A percentile compares a stretch with the other conserved stretches of the same genome.
Evolutionary conservation across 2,888 invertebrate species (phyloP).

Genomic region (Meliscaeva auricollis): DNA sequence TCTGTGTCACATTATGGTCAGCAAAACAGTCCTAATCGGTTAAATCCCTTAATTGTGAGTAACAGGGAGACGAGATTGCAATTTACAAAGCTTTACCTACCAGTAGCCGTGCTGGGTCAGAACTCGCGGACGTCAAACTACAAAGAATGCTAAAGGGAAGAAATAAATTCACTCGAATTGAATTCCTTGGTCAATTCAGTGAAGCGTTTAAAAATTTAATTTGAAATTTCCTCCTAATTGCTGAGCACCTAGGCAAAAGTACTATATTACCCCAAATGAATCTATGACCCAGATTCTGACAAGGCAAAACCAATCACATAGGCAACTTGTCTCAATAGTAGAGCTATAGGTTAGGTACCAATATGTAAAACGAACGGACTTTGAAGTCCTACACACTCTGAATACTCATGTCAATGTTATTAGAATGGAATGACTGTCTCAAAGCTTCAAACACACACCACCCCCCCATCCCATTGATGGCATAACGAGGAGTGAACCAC

Average conservation of each 20-base stretch:
- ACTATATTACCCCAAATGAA: slow-evolving; percentile 2
- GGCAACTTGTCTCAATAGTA: slow-evolving; percentile 16
- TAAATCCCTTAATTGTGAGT: slow-evolving; percentile 53
- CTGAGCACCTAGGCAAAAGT: background rate
- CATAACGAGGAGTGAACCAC: background rate
- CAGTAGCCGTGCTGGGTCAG: background rate
- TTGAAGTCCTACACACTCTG: slow-evolving; percentile 5
- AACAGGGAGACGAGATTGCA: slow-evolving; percentile 16
- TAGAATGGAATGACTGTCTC: slow-evolving; percentile 38
- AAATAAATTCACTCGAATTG: slow-evolving; percentile 14
- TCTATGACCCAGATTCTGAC: slow-evolving; percentile 43
- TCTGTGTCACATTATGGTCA: slow-evolving; percentile 46
- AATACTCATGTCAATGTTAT: slow-evolving; percentile 27
- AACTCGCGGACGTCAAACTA: background rate
- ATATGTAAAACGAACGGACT: background rate
- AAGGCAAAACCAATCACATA: slow-evolving; percentile 38
- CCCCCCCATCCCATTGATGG: background rate
- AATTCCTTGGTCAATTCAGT: slow-evolving; percentile 31
- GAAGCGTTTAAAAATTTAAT: slow-evolving; percentile 41
- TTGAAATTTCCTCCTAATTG: slow-evolving; percentile 14
- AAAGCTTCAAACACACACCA: slow-evolving; percentile 14
- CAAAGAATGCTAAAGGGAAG: background rate
- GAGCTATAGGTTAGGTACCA: too few relatives aligned
- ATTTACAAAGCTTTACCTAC: background rate
- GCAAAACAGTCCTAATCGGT: slow-evolving; percentile 42